phyloP scores from a whole-genome alignment of 2,888 invertebrate genomes.

The Adineta ricciae region DNA sequence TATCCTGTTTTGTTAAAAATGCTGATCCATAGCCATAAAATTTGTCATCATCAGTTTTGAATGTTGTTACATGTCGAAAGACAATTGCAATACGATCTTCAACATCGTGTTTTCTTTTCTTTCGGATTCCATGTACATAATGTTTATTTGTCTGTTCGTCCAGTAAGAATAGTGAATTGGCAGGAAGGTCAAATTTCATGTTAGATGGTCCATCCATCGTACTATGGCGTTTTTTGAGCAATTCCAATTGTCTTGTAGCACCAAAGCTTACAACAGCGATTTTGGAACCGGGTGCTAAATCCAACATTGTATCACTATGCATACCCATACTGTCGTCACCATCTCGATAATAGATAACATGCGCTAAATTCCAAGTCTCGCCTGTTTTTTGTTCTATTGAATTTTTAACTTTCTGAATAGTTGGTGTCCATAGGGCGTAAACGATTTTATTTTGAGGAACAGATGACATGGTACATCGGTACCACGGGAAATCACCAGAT shows the following conservation, averaged over 20 bases:
- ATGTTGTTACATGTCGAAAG: background rate
- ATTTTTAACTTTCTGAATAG: background rate
- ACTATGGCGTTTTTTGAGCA: background rate
- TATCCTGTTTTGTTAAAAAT: background rate
- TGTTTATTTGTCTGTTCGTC: background rate
- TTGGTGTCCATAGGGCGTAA: background rate
- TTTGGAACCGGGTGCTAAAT: background rate
- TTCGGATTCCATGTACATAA: background rate
- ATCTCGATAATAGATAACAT: background rate
- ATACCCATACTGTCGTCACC: background rate
- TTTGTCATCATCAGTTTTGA: background rate
- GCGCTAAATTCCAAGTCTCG: background rate
- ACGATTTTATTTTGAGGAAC: background rate
- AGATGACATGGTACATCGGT: background rate
- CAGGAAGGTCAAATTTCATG: background rate
- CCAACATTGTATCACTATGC: background rate
- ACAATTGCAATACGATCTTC: background rate
- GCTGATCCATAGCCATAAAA: background rate
- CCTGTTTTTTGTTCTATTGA: background rate
- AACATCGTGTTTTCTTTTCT: background rate
- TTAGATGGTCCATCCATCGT: background rate
- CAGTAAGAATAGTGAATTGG: background rate
- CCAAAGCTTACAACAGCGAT: background rate
- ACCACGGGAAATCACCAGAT: background rate
- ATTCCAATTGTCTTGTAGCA: background rate